Evolutionary conservation across 2,797 vertebrate species (phyloP).

Genomic region (Balearica regulorum): DNA sequence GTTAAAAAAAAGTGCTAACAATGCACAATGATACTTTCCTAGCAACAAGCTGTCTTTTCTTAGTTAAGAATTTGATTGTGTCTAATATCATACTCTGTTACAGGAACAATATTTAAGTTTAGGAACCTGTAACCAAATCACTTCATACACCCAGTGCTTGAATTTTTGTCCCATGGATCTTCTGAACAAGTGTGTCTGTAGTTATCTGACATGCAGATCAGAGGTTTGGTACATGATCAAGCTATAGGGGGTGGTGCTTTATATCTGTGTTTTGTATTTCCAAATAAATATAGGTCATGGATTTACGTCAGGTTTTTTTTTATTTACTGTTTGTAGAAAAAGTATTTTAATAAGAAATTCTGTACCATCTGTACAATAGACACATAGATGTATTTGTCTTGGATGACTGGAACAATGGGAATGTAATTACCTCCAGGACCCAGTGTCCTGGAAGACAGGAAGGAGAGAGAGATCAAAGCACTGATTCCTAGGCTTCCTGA

Average conservation of each 20-base stretch:
- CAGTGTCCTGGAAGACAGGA: neutral
- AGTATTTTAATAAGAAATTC: neutral
- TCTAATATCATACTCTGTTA: neutral
- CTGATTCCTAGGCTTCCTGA: neutral
- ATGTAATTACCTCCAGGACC: neutral
- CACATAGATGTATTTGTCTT: neutral
- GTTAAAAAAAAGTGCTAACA: fast-evolving
- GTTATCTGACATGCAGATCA: neutral
- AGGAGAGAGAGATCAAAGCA: neutral
- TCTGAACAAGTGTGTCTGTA: neutral
- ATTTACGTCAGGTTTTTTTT: neutral
- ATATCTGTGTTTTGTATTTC: neutral
- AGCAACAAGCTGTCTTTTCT: neutral
- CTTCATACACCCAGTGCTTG: neutral
- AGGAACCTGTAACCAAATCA: neutral
- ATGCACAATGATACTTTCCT: neutral
- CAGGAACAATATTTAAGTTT: neutral
- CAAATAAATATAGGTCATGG: neutral
- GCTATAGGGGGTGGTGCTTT: neutral
- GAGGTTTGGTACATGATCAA: neutral
- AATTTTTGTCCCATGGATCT: neutral
- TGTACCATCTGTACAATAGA: neutral
- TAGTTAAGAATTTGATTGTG: neutral
- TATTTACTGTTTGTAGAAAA: neutral
- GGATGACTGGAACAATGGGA: neutral